Evolutionary conservation across 2,797 vertebrate genomes (phyloP).

Genomic region (Pogoniulus pusillus): DNA sequence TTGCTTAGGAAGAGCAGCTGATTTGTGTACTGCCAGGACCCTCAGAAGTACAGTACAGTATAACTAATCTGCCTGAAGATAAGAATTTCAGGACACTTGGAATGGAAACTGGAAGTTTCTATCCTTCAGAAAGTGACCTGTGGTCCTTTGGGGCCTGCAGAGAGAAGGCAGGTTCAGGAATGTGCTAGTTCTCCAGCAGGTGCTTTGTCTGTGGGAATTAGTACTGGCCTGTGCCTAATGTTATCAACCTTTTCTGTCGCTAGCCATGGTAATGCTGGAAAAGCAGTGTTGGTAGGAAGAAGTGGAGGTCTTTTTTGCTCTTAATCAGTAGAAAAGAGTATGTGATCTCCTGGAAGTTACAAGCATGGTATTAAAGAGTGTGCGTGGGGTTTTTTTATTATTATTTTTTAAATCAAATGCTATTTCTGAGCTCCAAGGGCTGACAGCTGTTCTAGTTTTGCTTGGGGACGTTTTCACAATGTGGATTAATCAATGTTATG

Average conservation of each 20-base stretch:
- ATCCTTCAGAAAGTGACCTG: neutral
- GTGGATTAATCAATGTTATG: slow-evolving; percentile 85
- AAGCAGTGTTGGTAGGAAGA: neutral
- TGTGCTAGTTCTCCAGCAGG: neutral
- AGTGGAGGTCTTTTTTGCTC: neutral
- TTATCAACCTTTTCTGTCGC: neutral
- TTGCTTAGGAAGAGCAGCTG: rapidly evolving
- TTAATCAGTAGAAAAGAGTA: neutral
- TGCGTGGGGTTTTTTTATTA: neutral
- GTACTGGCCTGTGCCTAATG: neutral
- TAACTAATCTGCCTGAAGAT: neutral
- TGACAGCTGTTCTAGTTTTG: slow-evolving; percentile 81
- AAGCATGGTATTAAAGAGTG: slow-evolving; percentile 19
- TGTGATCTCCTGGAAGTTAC: neutral
- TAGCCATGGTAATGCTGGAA: neutral
- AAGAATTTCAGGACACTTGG: neutral
- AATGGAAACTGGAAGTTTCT: neutral
- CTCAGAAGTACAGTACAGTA: rapidly evolving
- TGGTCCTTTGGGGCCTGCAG: neutral
- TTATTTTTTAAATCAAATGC: slow-evolving; percentile 15
- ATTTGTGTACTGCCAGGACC: neutral
- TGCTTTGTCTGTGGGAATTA: neutral
- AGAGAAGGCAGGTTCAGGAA: neutral
- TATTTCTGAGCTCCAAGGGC: slow-evolving; percentile 69
- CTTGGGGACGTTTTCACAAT: slow-evolving; percentile 80